phyloP scores from a whole-genome alignment of 2,113 vertebrate genomes.

The human region GRCh38 chr3:105865001-105865500 shows the following conservation, averaged over 20 bases:
- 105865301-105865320: background rate
- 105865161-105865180: slow-evolving; percentile 63
- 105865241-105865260: slow-evolving; percentile 6
- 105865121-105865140: slow-evolving; percentile 15
- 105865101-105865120: slow-evolving; percentile 48
- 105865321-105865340: slow-evolving; percentile 39
- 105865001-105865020: background rate
- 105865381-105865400: slow-evolving; percentile 56
- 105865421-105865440: slow-evolving; percentile 15
- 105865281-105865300: background rate
- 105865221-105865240: background rate
- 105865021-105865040: slow-evolving; percentile 28
- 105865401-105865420: background rate
- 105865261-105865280: background rate
- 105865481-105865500: slow-evolving; percentile 4
- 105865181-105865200: slow-evolving; percentile 37
- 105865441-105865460: slow-evolving; percentile 47
- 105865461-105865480: slow-evolving; percentile 21
- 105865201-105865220: background rate
- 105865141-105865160: slow-evolving; percentile 27
- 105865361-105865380: slow-evolving; percentile 22
- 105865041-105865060: background rate
- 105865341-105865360: background rate
- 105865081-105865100: slow-evolving; percentile 36
- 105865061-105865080: slow-evolving; percentile 32